phyloP scores from a whole-genome alignment of 2,888 invertebrate genomes.

The Lithodes maja region DNA sequence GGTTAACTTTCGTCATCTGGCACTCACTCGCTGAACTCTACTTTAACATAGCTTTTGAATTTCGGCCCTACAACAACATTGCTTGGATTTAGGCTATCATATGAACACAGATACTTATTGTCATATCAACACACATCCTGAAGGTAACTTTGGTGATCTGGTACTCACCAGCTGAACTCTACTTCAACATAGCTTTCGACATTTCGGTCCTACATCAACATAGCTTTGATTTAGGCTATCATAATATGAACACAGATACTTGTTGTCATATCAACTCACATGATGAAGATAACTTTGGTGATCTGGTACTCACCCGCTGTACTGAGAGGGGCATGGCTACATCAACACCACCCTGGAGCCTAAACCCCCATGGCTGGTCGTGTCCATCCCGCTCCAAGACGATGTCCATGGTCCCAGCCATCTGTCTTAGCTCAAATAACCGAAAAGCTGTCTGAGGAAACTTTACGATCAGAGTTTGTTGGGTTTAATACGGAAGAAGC shows the following conservation, averaged over 20 bases:
- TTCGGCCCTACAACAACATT: constrained; percentile 80
- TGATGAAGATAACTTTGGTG: neutral
- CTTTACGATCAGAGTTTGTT: no score
- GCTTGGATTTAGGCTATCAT: constrained; percentile 33
- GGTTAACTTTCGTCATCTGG: neutral
- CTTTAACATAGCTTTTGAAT: constrained; percentile 74
- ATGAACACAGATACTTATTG: no score
- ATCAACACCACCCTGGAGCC: constrained; percentile 68
- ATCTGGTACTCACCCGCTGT: constrained; percentile 78
- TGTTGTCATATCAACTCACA: no score
- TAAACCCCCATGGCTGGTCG: constrained; percentile 70
- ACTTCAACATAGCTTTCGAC: constrained; percentile 75
- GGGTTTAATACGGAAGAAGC: neutral
- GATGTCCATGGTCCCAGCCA: constrained; percentile 57
- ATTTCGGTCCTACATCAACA: constrained; percentile 80
- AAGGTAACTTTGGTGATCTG: neutral
- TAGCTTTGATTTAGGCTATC: constrained; percentile 48
- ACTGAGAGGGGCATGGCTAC: constrained; percentile 87
- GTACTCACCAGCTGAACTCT: constrained; percentile 81
- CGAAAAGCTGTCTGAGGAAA: no score
- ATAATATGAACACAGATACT: no score
- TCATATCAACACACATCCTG: no score
- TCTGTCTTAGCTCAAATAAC: neutral
- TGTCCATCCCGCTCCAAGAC: constrained; percentile 69
- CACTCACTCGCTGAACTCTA: constrained; percentile 81